phyloP scores from a whole-genome alignment of 2,888 invertebrate genomes.

The Heliconius charithonia region DNA sequence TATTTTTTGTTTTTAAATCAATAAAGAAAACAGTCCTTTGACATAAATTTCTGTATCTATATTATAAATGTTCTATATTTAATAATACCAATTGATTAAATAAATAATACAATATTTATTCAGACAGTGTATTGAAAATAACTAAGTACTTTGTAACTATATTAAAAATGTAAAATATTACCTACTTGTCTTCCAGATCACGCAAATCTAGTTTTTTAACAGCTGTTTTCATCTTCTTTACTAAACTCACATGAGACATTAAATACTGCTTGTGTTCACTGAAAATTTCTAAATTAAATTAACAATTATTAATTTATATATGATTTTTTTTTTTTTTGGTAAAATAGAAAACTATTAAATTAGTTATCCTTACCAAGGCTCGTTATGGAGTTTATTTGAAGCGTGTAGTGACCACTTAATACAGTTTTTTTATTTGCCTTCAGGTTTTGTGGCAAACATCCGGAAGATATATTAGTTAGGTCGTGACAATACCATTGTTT shows the following conservation, averaged over 20 bases:
- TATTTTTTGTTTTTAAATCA: too few species aligned
- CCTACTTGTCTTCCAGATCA: neutral
- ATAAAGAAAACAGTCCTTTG: too few species aligned
- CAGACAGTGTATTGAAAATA: neutral
- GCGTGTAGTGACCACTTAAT: neutral
- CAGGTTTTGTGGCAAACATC: constrained; percentile 7
- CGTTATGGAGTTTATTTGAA: constrained; percentile 9
- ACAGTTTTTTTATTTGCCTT: neutral
- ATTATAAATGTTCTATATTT: too few species aligned
- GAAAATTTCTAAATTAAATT: neutral
- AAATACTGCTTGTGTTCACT: neutral
- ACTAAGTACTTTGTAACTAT: neutral
- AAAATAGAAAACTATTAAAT: neutral
- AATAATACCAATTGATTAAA: too few species aligned
- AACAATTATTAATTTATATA: neutral
- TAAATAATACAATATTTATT: too few species aligned
- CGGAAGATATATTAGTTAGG: constrained; percentile 4
- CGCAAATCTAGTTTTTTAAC: neutral
- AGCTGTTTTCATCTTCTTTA: neutral
- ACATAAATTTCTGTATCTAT: too few species aligned
- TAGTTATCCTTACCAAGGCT: neutral
- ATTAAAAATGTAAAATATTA: neutral
- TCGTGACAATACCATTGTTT: constrained; percentile 19
- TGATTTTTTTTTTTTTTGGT: neutral
- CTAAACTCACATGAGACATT: neutral